phyloP scores from a whole-genome alignment of 2,113 vertebrate species.

The Onychorhynchus coronatus region DNA sequence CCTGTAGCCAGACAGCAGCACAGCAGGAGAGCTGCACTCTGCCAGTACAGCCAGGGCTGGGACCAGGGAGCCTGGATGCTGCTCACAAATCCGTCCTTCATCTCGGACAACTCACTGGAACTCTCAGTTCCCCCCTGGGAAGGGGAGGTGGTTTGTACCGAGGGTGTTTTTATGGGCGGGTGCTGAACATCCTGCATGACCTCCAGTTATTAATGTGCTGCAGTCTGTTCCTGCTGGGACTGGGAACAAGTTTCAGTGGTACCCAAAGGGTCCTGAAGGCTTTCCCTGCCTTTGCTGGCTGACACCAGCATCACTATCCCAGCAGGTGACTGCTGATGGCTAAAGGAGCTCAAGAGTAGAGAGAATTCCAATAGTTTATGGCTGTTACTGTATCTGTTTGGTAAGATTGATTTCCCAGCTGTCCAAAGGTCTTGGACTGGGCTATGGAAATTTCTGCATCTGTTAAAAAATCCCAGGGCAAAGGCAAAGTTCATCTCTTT shows the following conservation, averaged over 20 bases:
- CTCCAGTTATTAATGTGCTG: not conserved
- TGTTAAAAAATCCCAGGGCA: not conserved
- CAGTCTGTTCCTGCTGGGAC: not conserved
- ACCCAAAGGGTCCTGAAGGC: not conserved
- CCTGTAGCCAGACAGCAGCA: not conserved
- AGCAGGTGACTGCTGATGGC: not conserved
- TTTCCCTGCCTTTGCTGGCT: not conserved
- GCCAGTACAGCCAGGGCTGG: not conserved
- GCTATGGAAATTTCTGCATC: not conserved
- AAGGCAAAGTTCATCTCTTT: conserved; percentile 4
- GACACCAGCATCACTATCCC: not conserved
- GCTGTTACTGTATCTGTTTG: not conserved
- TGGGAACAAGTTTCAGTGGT: not conserved
- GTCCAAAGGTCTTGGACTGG: not conserved
- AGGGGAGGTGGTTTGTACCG: not conserved
- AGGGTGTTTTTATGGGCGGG: not conserved
- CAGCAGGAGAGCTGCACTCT: not conserved
- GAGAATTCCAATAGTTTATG: not conserved
- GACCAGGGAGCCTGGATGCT: not conserved
- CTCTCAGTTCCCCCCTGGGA: not conserved
- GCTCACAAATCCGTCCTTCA: not conserved
- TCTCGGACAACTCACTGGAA: not conserved
- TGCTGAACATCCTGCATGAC: not conserved
- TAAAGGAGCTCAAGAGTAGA: not conserved
- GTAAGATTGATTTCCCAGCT: not conserved